Evolutionary conservation across 2,888 invertebrate genomes (phyloP), one percentile per base, ranked within the genome.

Genomic region (Leucoma salicis): DNA sequence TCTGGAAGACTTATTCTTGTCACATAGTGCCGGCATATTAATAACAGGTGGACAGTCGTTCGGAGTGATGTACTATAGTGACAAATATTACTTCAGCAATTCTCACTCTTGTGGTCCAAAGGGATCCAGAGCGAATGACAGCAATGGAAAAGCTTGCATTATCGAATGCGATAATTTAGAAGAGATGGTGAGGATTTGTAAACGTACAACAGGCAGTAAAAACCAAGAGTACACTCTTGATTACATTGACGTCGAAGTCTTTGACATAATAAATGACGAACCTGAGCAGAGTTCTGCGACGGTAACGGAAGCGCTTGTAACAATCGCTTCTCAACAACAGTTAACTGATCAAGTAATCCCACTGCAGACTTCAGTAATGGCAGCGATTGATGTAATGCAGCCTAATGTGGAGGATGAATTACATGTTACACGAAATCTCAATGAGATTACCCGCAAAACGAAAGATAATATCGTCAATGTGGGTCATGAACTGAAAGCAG

Each of bases 391-490:
- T 39, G n/a, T 3, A 2, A 11, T 33, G 14, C 33, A 14, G 18
- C 39, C 39, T 24, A 14, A 32, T 25, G 39, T 33, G 6, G 33
- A 39, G 13, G 25, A 39, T 25, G 33, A 33, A 14, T 4, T 39
- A 32, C 14, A 39, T n/a, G 39, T 39, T 5, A 25, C 31, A 14
- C 5, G 10, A 24, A 39, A 39, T 15, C 7, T 35, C 5, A 35
- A 35, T 14, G 35, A 35, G 35, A 41, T 39, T 27, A 44, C 16
- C 12, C 16, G 53, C 1, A 63, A 59, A 40, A 63, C 59, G 12
- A 40, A 14, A 4, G 42, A 51, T 31, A 57, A 60, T 39, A 60
- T 58, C 33, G 56, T 58, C 0, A 64, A 64, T 42, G 50, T 42
- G 4, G 31, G 18, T 31, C 49, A 57, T 54, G 29, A 29, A 12